Conservation (phyloP, 2,113 vertebrate genomes). For the Archocentrus centrarchus region DNA sequence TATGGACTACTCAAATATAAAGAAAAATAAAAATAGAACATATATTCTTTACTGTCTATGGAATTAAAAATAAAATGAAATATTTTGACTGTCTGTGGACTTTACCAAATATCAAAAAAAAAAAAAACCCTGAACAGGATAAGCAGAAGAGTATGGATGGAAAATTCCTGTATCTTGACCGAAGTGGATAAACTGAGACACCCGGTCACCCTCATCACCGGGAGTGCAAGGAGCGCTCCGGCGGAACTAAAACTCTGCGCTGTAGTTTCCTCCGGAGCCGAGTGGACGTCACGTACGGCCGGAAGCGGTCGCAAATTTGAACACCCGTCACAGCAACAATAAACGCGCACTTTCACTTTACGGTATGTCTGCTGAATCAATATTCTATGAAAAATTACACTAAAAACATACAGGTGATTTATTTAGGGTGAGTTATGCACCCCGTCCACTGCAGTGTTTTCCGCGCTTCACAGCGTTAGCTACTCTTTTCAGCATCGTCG, state of each 20-base stretch:
- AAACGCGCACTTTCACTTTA: constrained; percentile 41
- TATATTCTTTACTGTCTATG: neutral
- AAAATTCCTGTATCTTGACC: too few relatives aligned
- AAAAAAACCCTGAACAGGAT: neutral
- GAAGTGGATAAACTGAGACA: too few relatives aligned
- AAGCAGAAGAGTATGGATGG: too few relatives aligned
- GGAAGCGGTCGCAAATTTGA: constrained; percentile 67
- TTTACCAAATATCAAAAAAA: neutral
- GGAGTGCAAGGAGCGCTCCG: too few relatives aligned
- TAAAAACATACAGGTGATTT: neutral
- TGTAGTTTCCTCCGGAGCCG: constrained; percentile 38
- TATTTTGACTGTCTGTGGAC: neutral
- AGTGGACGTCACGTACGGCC: constrained; percentile 38
- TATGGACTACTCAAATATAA: neutral
- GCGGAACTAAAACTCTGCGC: constrained; percentile 44
- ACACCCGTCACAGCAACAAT: constrained; percentile 61
- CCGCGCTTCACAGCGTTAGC: neutral
- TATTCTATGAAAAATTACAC: neutral
- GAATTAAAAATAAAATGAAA: neutral
- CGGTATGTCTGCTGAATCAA: neutral
- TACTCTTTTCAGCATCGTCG: constrained; percentile 14
- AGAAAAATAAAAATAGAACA: neutral
- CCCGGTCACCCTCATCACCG: neutral
- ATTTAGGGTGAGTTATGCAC: constrained; percentile 22
- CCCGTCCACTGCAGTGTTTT: neutral